phyloP scores from a whole-genome alignment of 2,888 invertebrate species.

The Dione vanillae region DNA sequence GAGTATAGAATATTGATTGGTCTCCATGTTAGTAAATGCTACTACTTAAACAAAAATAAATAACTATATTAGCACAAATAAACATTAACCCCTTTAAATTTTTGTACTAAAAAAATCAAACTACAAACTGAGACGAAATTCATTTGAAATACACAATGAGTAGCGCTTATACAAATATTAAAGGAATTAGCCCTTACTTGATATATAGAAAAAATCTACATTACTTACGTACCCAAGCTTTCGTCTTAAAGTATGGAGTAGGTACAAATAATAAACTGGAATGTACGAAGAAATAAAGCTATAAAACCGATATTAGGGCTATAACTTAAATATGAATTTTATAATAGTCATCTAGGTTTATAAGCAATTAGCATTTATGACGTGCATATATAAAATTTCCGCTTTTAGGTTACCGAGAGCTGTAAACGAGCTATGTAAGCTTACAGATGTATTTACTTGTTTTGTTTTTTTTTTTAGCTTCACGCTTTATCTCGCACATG shows the following conservation, averaged over 20 bases:
- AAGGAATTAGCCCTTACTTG: too few relatives aligned
- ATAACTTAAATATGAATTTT: slow-evolving; percentile 14
- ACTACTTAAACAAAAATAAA: too few relatives aligned
- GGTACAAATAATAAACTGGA: background rate
- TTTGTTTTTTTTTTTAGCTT: background rate
- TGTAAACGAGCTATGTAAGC: slow-evolving; percentile 14
- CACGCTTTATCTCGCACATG: background rate
- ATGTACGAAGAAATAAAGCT: background rate
- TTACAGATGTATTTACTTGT: background rate
- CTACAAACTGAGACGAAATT: too few relatives aligned
- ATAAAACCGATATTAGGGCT: background rate
- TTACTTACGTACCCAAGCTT: too few relatives aligned
- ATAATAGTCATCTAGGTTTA: slow-evolving; percentile 12
- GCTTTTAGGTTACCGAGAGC: background rate
- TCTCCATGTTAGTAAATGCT: too few relatives aligned
- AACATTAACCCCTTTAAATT: too few relatives aligned
- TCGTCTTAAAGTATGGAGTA: background rate
- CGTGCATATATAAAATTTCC: slow-evolving; percentile 5
- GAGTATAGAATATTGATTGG: too few relatives aligned
- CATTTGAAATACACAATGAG: too few relatives aligned
- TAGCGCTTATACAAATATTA: too few relatives aligned
- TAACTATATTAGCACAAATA: too few relatives aligned
- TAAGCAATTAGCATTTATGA: slow-evolving; percentile 17
- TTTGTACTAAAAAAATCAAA: too few relatives aligned
- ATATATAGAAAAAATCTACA: too few relatives aligned